phyloP scores from a whole-genome alignment of 2,113 vertebrate genomes.

The Melanocharis versteri region DNA sequence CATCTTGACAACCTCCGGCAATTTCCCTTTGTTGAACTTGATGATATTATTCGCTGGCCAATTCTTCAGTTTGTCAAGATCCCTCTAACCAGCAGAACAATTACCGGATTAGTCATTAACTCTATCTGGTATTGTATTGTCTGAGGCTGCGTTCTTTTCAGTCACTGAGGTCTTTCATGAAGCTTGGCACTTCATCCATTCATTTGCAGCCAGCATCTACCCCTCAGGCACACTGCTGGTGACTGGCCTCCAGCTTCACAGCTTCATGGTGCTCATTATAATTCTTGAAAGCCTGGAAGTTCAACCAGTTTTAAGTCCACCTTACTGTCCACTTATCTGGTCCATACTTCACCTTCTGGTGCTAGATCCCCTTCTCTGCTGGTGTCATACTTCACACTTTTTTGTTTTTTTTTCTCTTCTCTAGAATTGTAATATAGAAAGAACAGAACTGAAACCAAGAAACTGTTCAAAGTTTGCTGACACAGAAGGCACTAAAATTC shows the following conservation, averaged over 20 bases:
- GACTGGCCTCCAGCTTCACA: neutral
- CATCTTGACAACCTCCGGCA: neutral
- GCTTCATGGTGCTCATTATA: neutral
- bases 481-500: neutral
- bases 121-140: neutral
- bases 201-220: neutral
- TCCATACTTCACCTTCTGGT: neutral
- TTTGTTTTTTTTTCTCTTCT: accelerated
- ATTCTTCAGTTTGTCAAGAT: neutral
- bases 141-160: neutral
- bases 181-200: neutral
- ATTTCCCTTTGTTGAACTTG: neutral
- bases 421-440: neutral
- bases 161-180: neutral
- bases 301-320: neutral
- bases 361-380: neutral
- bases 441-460: neutral
- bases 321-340: neutral
- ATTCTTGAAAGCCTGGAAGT: neutral
- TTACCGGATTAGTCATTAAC: neutral
- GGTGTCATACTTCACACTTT: accelerated
- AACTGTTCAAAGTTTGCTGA: neutral
- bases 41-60: neutral
- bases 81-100: neutral
- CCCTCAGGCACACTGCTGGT: neutral